Conservation (phyloP, 2,797 vertebrate species). For the Kryptolebias ocellatus region DNA sequence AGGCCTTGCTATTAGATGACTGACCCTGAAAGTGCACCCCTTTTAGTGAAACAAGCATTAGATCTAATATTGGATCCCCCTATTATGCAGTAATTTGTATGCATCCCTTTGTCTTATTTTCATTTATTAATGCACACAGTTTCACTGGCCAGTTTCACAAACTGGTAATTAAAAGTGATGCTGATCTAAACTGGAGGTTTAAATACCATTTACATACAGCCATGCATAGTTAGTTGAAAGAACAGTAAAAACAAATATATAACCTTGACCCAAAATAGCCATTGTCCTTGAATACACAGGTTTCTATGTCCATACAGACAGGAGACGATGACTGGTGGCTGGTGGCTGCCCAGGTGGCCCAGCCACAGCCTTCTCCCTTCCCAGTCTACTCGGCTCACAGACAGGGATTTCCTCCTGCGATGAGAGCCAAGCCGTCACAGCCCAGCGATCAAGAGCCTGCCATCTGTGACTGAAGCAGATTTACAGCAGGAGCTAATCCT, state of each 20-base stretch:
- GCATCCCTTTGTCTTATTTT: slow-evolving; percentile 70
- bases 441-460: slow-evolving; percentile 80
- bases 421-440: slow-evolving; percentile 83
- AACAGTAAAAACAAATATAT: slow-evolving; percentile 54
- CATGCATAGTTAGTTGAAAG: slow-evolving; percentile 46
- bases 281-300: slow-evolving; percentile 54
- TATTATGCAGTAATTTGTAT: slow-evolving; percentile 73
- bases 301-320: slow-evolving; percentile 51
- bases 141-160: slow-evolving; percentile 60
- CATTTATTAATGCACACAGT: slow-evolving; percentile 68
- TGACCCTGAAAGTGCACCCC: slow-evolving; percentile 76
- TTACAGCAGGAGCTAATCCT: slow-evolving; percentile 84
- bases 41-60: slow-evolving; percentile 75
- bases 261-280: slow-evolving; percentile 40
- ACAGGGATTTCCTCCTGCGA: slow-evolving; percentile 83
- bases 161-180: slow-evolving; percentile 70
- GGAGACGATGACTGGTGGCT: slow-evolving; percentile 70
- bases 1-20: slow-evolving; percentile 70
- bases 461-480: slow-evolving; percentile 83
- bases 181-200: slow-evolving; percentile 64
- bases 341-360: slow-evolving; percentile 62
- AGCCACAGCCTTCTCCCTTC: slow-evolving; percentile 62
- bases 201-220: slow-evolving; percentile 57
- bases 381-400: slow-evolving; percentile 69
- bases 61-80: slow-evolving; percentile 73